phyloP scores from a whole-genome alignment of 92 coral and sea anemone genomes.

The Montipora capitata region DNA sequence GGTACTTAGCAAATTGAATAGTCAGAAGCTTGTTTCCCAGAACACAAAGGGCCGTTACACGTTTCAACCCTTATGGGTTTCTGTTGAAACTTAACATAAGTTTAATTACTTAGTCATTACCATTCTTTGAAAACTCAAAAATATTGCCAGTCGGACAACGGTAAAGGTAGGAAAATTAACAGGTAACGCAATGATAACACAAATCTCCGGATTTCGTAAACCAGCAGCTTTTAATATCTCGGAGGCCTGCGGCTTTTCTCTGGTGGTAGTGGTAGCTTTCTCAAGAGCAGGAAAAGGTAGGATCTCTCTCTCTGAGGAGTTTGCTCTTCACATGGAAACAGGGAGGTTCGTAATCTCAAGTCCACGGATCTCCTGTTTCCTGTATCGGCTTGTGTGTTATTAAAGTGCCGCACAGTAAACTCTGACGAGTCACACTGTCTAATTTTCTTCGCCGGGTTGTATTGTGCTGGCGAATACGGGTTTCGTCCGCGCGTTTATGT shows the following conservation, averaged over 20 bases:
- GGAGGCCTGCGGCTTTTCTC: slow-evolving; percentile 4
- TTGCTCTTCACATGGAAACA: background rate
- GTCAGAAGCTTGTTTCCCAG: too few species aligned
- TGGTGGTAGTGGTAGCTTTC: background rate
- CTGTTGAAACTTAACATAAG: too few species aligned
- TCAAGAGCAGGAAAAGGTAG: background rate
- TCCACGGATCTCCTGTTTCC: background rate
- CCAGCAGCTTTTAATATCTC: slow-evolving; percentile 37
- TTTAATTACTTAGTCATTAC: too few species aligned
- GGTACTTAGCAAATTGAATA: too few species aligned
- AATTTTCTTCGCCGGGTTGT: background rate
- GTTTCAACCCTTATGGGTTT: too few species aligned
- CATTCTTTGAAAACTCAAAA: background rate
- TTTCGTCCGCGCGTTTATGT: background rate
- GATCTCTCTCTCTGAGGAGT: background rate
- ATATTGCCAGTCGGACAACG: background rate
- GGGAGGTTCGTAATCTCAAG: background rate
- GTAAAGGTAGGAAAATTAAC: too few species aligned
- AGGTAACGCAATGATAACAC: background rate
- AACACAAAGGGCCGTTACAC: too few species aligned
- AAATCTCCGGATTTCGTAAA: slow-evolving; percentile 42
- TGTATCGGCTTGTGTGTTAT: too few species aligned
- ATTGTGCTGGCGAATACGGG: background rate
- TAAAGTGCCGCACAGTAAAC: background rate
- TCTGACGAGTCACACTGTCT: too few species aligned